Evolutionary conservation across 2,888 invertebrate genomes (phyloP), one percentile per base, ranked within the genome.

Genomic region (Julus scanicus): DNA sequence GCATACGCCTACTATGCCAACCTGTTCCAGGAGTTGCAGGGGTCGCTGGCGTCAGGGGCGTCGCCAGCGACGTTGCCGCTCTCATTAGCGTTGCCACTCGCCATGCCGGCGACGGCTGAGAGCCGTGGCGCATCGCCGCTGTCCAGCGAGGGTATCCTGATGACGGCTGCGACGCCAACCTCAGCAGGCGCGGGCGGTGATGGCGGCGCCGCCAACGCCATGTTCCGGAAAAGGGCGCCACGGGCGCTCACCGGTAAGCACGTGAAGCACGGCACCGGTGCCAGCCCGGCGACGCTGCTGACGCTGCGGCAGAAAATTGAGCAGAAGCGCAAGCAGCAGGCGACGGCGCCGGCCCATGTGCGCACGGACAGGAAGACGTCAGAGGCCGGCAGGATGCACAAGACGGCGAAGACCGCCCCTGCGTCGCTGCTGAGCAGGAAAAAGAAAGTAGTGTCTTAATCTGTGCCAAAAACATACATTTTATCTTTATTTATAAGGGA

Each of bases 181-280:
- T 8, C 87, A 0, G 87, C 71, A 4, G 20, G n/a, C 9, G 87
- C 39, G 4, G 87, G 17, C 13, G 87, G 20, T 17, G 44, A 63
- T 17, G 40, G 80, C 8, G 37, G 29, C 13, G 20, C 63, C 4
- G 87, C 89, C 48, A 90, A 89, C 49, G 90, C 90, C 89, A 90
- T 90, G 80, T 90, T 90, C 89, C 90, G 91, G 85, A 91, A 91
- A 89, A 91, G 92, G 53, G 91, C 92, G n/a, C 91, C 92, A n/a
- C 89, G 93, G 57, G 92, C 92, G n/a, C 91, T 93, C 89, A 93
- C 92, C 4, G 92, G 92, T 0, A 91, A 92, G 89, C 92, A 93
- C 90, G 92, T 93, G 20, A 90, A 92, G 37, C 92, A 92, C 37
- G 93, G 93, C 20, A 92, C 92, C 5, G 93, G 92, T 80, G 92